These are phyloP conservation scores for Coecobrya sp. DNA, from an alignment of 2,888 invertebrate species.

Conservation along the genomic window DNA sequence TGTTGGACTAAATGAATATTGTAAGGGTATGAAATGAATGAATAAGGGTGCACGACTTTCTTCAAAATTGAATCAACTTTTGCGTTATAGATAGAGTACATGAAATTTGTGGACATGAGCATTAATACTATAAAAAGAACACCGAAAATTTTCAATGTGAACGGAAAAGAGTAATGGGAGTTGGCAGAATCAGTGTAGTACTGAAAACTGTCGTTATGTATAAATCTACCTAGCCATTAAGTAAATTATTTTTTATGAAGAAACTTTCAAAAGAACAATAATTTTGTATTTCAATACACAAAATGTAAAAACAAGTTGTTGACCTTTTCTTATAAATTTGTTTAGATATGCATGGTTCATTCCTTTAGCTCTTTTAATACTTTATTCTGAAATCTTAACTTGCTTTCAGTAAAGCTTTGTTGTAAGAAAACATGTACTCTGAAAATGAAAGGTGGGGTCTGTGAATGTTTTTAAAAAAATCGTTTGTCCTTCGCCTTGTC, in stretches of 20 bases:
- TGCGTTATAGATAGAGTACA: constrained; percentile 30
- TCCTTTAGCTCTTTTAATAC: too few species aligned
- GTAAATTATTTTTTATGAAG: constrained; percentile 45
- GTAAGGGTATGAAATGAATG: neutral
- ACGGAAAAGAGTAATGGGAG: neutral
- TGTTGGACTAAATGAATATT: constrained; percentile 4
- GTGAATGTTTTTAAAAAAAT: too few species aligned
- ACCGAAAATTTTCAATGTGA: constrained; percentile 1
- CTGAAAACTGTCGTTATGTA: neutral
- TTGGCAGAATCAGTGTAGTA: neutral
- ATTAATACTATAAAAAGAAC: constrained; percentile 4
- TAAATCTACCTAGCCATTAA: constrained; percentile 46
- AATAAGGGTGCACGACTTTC: neutral
- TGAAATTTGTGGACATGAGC: constrained; percentile 15
- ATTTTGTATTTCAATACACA: constrained; percentile 6
- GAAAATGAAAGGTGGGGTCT: too few species aligned
- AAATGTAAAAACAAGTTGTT: constrained; percentile 7
- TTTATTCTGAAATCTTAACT: too few species aligned
- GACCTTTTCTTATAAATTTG: constrained; percentile 16
- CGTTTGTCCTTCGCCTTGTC: neutral
- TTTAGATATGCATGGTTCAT: too few species aligned
- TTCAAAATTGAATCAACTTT: constrained; percentile 37
- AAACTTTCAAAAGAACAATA: constrained; percentile 24
- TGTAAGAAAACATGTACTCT: too few species aligned
- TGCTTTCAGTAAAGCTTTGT: too few species aligned